Base-by-base conservation (phyloP, 2,113 vertebrate species). In the Paralichthys olivaceus region DNA sequence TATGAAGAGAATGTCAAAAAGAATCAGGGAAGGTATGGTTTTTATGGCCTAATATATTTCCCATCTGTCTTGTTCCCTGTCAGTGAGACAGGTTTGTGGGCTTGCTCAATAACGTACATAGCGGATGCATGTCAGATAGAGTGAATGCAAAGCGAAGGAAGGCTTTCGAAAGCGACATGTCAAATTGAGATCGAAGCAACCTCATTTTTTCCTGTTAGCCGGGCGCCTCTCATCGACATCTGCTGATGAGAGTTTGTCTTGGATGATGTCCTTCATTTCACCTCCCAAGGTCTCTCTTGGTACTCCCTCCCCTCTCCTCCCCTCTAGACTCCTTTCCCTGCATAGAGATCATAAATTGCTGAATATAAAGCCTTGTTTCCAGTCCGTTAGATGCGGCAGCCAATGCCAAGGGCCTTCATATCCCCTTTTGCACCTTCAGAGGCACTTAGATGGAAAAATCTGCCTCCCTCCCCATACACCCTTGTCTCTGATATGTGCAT, bases 321-420 rank as follows among this genome's bases (percentile, higher is more conserved):
- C 45, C 65, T 80, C 70, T 53, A 59, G 67, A 77, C 86, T 86
- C 75, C 79, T 83, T 67, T 78, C 68, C 60, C 77, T 51, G 76
- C 65, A 68, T 79, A 47, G 79, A 85, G 87, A 90, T 86, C 91
- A 92, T 93, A 94, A 94, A 94, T 92, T 92, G 87, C 88, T 87
- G 91, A 91, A 93, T 90, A 91, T 89, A 90, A 92, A 92, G 87
- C 87, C 89, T 90, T 89, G 92, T 93, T 93, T 93, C 93, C 92
- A 88, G 87, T 92, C 92, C 84, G 91, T 93, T 94, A 92, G 89
- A 92, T 65, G 79, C 87, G 61, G 82, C 79, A 75, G 69, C 90
- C 72, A 51, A 84, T 84, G 89, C 91, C 89, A 89, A 85, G 78
- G 90, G 88, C 89, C 84, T 92, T 92, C 87, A 71, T 71, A 83